These are phyloP conservation scores for Drosophila parthenogenetica DNA, from an alignment of 2,888 invertebrate genomes.

Conservation along the genomic window DNA sequence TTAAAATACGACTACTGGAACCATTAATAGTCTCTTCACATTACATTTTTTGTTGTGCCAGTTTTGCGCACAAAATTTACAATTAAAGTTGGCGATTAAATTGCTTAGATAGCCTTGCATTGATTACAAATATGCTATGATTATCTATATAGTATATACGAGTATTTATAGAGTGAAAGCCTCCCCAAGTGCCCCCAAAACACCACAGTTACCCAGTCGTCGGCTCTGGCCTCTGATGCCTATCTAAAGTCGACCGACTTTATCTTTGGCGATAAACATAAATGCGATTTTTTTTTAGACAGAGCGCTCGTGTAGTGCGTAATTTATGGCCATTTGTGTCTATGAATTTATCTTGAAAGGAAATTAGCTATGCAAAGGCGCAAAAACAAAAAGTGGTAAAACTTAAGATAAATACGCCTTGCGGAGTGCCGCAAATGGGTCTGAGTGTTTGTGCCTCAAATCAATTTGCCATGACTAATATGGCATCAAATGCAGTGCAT, in stretches of 20 bases:
- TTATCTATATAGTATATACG: constrained; percentile 57
- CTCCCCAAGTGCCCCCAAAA: constrained; percentile 1
- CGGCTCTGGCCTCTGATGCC: constrained; percentile 45
- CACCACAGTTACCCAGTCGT: not conserved
- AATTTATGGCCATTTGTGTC: constrained; percentile 76
- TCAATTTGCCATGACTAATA: constrained; percentile 73
- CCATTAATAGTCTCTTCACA: constrained; percentile 61
- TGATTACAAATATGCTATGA: constrained; percentile 67
- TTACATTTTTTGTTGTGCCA: constrained; percentile 19
- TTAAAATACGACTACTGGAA: constrained; percentile 61
- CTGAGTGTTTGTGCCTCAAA: constrained; percentile 45
- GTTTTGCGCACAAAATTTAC: constrained; percentile 65
- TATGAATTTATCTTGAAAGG: constrained; percentile 79
- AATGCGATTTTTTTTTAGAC: constrained; percentile 49
- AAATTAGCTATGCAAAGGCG: constrained; percentile 71
- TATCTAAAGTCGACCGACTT: constrained; percentile 58
- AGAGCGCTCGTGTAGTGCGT: constrained; percentile 56
- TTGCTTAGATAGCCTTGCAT: constrained; percentile 74
- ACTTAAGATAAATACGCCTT: constrained; percentile 55
- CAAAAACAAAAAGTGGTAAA: constrained; percentile 23
- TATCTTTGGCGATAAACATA: constrained; percentile 68
- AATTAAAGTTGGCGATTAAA: constrained; percentile 78
- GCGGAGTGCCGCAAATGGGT: constrained; percentile 59
- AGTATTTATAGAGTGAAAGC: constrained; percentile 78
- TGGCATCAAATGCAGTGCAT: constrained; percentile 65